Conservation (phyloP, 2,888 invertebrate genomes). For the Nomada ferruginata region DNA sequence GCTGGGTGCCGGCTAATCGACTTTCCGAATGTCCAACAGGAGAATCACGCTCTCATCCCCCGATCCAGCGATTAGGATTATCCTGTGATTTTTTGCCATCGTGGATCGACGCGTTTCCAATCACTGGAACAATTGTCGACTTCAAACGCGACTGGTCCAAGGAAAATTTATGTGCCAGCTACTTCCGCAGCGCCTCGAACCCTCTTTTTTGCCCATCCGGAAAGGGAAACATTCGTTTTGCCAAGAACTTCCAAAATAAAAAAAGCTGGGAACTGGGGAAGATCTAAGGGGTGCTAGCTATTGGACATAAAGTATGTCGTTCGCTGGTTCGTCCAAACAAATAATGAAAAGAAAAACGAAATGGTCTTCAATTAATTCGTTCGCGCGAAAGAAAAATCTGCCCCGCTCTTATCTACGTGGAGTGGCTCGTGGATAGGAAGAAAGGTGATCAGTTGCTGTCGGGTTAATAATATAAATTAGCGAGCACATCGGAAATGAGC, state of each 20-base stretch:
- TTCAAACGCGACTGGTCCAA: not conserved
- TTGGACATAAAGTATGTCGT: conserved; percentile 26
- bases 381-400: conserved; percentile 2
- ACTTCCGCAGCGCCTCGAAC: conserved; percentile 54
- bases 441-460: conserved; percentile 64
- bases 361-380: conserved; percentile 22
- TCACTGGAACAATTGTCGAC: not conserved
- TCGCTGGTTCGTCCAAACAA: not conserved
- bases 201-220: conserved; percentile 67
- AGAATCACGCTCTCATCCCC: not conserved
- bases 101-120: too few relatives aligned
- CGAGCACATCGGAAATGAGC: conserved; percentile 45
- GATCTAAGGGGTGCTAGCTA: conserved; percentile 1
- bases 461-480: conserved; percentile 67
- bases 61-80: not conserved
- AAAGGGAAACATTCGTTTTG: conserved; percentile 74
- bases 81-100: not conserved
- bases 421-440: conserved; percentile 27
- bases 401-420: not conserved
- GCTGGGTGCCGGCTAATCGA: conserved; percentile 67
- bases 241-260: conserved; percentile 47
- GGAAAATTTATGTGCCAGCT: conserved; percentile 39
- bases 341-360: not conserved
- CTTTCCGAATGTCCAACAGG: conserved; percentile 43
- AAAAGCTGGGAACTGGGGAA: not conserved